Evolutionary conservation across 2,113 vertebrate genomes (phyloP), one percentile per base, ranked within the genome.

Genomic region (Cebus imitator): DNA sequence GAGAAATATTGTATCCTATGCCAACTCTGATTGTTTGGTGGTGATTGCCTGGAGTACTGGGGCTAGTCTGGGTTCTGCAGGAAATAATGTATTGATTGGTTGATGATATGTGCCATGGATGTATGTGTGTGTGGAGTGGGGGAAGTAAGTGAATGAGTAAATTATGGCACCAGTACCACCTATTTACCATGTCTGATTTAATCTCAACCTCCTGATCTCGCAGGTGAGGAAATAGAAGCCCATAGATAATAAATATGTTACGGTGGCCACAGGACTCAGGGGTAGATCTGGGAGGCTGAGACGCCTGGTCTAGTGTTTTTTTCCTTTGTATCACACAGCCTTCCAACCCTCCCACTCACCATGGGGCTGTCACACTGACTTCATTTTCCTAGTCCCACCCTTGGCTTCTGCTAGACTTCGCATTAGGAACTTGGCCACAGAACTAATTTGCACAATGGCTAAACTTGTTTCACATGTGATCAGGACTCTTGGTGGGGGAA

Each of bases 381-480:
- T 96, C 25, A 82, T 66, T 97, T 92, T 97, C 95, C 94, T 92
- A 92, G 94, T 73, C 84, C 97, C 96, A 4, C 98, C 97, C 98
- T 98, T 97, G 98, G 98, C 97, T 94, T 87, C 58, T 78, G 21
- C 73, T 64, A 66, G 57, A 95, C 23, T 85, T 58, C 40, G 37
- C 37, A 43, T 95, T 89, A 97, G 79, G 43, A 95, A 93, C 73
- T 96, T 97, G 96, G 96, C 97, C 70, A 50, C n/a, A 68, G 92
- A 73, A 85, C 48, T 73, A 43, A 92, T 95, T 95, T 96, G 64
- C 66, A 96, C 96, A 96, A 90, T 55, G 84, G 82, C 75, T 93
- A 90, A 97, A 78, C 87, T 95, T 90, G 84, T 96, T 97, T 97
- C 84, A 73, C 92, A 92, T 96, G 97, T 95, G 90, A 84, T 92